Percentiles rank a stretch among this genome's conserved stretches.
These are phyloP conservation scores for Diadema setosum DNA, from an alignment of 35 echinoderm and acorn worm species.

Conservation along the genomic window DNA sequence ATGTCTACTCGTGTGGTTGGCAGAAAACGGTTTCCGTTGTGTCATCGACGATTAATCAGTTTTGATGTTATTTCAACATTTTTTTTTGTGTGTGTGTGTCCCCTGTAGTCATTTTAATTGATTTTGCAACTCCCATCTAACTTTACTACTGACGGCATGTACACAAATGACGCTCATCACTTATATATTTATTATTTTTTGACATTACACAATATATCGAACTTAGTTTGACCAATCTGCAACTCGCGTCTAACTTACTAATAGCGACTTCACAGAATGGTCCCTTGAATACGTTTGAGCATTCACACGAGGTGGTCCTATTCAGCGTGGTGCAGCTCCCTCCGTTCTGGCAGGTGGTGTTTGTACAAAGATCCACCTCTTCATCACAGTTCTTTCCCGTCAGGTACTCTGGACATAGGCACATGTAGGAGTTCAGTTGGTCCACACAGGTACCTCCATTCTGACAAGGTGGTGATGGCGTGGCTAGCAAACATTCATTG, in stretches of 20 bases:
- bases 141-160: not conserved
- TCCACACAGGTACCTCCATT: slow-evolving; percentile 16
- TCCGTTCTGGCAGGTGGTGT: slow-evolving; percentile 1
- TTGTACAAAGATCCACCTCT: not conserved
- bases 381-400: slow-evolving; percentile 10
- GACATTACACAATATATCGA: no score
- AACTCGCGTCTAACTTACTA: no score
- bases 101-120: not conserved
- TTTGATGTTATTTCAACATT: not conserved
- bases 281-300: not conserved
- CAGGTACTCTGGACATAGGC: slow-evolving; percentile 1
- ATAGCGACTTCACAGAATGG: not conserved
- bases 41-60: no score
- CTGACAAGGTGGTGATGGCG: not conserved
- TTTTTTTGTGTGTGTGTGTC: not conserved
- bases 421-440: slow-evolving; percentile 8
- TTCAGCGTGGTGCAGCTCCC: not conserved
- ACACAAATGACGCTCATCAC: not conserved
- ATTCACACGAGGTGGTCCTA: not conserved
- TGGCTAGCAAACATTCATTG: not conserved
- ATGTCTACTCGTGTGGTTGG: no score
- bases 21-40: no score
- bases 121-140: not conserved
- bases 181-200: no score
- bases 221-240: no score